A percentile compares a stretch with the other conserved stretches of the same genome.
Conservation (phyloP, 2,888 invertebrate species). For the Schizotus pectinicornis region DNA sequence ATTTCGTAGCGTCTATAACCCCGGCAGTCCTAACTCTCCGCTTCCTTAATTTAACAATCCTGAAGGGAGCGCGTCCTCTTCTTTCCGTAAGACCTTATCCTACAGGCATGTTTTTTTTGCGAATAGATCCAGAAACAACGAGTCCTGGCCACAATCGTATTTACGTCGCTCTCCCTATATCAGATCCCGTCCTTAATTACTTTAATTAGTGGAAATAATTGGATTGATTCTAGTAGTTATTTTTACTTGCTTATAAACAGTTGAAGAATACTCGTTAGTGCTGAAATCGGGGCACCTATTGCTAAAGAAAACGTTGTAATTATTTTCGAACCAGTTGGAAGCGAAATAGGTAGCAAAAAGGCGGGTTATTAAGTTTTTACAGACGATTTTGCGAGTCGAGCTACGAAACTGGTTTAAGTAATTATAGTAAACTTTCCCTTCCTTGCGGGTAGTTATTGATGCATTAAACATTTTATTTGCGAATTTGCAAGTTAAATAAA, state of each 20-base stretch:
- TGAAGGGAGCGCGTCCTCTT: constrained; percentile 13
- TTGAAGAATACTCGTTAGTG: constrained; percentile 3
- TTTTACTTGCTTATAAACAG: constrained; percentile 6
- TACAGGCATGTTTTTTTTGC: constrained; percentile 5
- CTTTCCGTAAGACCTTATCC: constrained; percentile 14
- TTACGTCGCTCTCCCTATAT: constrained; percentile 10
- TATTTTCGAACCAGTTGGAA: constrained; percentile 1
- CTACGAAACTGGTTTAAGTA: too few species aligned
- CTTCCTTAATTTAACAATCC: constrained; percentile 20
- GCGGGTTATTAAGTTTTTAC: too few species aligned
- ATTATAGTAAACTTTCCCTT: too few species aligned
- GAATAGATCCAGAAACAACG: constrained; percentile 18
- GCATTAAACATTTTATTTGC: not conserved
- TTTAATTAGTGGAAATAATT: constrained; percentile 22
- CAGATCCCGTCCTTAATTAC: constrained; percentile 18
- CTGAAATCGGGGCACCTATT: constrained; percentile 8
- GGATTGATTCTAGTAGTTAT: constrained; percentile 16
- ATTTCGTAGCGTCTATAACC: constrained; percentile 18
- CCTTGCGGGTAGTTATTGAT: too few species aligned
- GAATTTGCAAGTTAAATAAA: constrained; percentile 14
- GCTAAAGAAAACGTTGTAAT: constrained; percentile 4
- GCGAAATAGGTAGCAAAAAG: too few species aligned
- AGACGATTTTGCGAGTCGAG: too few species aligned
- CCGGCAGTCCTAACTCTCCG: constrained; percentile 8
- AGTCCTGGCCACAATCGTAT: constrained; percentile 16